Evolutionary conservation across 2,888 invertebrate species (phyloP).

Genomic region (Pecten maximus): DNA sequence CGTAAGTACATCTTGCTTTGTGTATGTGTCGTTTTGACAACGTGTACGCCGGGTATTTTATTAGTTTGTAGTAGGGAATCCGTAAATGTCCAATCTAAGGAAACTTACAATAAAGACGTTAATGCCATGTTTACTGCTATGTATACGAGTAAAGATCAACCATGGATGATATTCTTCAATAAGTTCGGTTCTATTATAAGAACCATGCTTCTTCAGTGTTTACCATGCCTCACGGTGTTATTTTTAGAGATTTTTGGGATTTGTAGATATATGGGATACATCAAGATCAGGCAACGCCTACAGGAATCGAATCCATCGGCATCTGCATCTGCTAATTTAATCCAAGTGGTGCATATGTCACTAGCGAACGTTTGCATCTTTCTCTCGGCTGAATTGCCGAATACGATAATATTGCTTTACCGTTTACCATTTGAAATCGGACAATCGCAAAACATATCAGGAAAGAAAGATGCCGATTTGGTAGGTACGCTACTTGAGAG

Average conservation of each 20-base stretch:
- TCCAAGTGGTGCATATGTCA: background rate
- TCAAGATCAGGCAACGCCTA: background rate
- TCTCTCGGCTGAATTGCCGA: background rate
- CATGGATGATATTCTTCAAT: background rate
- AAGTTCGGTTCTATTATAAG: background rate
- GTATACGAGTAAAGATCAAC: background rate
- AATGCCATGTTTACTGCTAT: background rate
- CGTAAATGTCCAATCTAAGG: background rate
- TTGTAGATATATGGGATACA: background rate
- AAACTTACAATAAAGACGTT: background rate
- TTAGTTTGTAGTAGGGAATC: background rate
- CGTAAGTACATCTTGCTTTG: background rate
- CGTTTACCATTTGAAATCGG: background rate
- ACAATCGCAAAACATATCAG: background rate
- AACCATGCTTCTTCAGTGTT: background rate
- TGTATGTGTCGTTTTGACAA: background rate
- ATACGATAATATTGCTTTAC: background rate
- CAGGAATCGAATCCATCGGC: background rate
- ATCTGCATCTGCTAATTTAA: background rate
- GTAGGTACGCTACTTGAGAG: background rate
- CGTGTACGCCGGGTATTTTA: background rate
- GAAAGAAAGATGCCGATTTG: background rate
- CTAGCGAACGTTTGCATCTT: background rate
- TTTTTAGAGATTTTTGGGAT: background rate
- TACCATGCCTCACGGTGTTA: background rate